Evolutionary conservation across 2,888 invertebrate genomes (phyloP).

Genomic region (Hirtodrosophila confusa): DNA sequence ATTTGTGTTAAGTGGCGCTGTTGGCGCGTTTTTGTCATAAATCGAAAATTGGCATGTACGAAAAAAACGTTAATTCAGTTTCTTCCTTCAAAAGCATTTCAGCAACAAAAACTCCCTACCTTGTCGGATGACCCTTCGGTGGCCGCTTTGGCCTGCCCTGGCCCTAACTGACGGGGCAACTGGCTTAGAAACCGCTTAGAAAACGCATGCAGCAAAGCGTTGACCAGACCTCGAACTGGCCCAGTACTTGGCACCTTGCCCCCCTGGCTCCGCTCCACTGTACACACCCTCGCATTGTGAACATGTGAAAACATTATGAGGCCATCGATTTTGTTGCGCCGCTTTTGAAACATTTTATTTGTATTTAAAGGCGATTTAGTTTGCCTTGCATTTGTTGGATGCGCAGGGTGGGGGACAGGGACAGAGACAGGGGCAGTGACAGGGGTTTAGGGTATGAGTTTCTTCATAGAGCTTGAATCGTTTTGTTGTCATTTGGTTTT

Average conservation of each 20-base stretch:
- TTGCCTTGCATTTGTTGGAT: constrained; percentile 30
- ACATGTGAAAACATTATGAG: constrained; percentile 66
- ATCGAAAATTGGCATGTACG: constrained; percentile 39
- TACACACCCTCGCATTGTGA: constrained; percentile 16
- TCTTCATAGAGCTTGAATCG: constrained; percentile 24
- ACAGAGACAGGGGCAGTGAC: background rate
- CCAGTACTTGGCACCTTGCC: constrained; percentile 4
- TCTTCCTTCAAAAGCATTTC: background rate
- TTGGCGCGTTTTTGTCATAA: constrained; percentile 32
- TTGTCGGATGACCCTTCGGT: constrained; percentile 33
- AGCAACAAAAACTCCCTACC: constrained; percentile 19
- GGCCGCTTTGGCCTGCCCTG: constrained; percentile 53
- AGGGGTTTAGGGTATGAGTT: background rate
- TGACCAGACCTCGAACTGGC: constrained; percentile 66
- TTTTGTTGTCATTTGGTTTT: constrained; percentile 42
- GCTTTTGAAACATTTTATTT: constrained; percentile 57
- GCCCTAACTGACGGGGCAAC: constrained; percentile 56
- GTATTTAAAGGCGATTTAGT: constrained; percentile 71
- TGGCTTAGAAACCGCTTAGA: constrained; percentile 54
- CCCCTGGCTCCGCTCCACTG: background rate
- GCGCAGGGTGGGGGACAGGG: background rate
- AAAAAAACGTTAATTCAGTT: background rate
- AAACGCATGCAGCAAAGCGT: constrained; percentile 36
- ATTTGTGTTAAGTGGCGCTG: constrained; percentile 56
- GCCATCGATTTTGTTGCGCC: constrained; percentile 76